A percentile compares a stretch with the other conserved stretches of the same genome.
These are phyloP conservation scores for Prionailurus viverrinus DNA, from an alignment of 2,113 vertebrate genomes.

Conservation along the genomic window DNA sequence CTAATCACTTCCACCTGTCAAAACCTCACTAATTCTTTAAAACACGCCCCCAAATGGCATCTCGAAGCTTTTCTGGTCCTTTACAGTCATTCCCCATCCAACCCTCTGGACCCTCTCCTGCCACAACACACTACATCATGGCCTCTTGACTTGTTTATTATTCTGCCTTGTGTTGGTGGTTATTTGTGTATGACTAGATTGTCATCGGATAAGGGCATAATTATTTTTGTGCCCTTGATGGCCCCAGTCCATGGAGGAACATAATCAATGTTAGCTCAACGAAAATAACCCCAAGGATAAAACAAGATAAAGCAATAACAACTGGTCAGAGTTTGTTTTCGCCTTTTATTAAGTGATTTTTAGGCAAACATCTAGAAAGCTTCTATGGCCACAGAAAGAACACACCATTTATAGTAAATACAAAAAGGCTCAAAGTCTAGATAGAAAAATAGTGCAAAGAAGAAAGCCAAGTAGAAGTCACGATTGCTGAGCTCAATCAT, in stretches of 20 bases:
- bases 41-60: background rate
- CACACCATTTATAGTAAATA: background rate
- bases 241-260: background rate
- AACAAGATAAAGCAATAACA: constrained; percentile 6
- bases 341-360: constrained; percentile 61
- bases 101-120: accelerated
- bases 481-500: background rate
- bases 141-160: background rate
- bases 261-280: background rate
- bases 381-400: background rate
- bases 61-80: background rate
- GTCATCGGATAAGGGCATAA: background rate
- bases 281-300: background rate
- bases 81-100: background rate
- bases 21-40: background rate
- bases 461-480: background rate
- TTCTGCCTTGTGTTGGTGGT: background rate
- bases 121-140: accelerated
- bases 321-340: background rate
- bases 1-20: background rate
- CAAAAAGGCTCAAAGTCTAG: background rate
- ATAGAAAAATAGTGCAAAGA: background rate
- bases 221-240: background rate
- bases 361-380: background rate
- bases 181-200: background rate